Percentiles rank a stretch among this genome's conserved stretches.
phyloP scores from a whole-genome alignment of 2,888 invertebrate genomes.

The Calliopum simillimum region DNA sequence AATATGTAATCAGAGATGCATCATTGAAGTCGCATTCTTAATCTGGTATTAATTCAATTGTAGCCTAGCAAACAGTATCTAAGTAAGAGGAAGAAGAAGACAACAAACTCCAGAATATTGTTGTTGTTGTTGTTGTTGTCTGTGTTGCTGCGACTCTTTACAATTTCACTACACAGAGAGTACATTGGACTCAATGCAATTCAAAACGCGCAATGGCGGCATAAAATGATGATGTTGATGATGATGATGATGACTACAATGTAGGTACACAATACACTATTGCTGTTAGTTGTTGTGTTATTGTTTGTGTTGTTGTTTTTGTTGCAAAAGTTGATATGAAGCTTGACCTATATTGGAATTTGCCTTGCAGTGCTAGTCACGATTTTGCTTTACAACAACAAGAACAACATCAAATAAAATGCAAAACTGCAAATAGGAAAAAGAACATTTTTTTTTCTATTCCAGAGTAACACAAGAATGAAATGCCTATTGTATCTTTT shows the following conservation, averaged over 20 bases:
- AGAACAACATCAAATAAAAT: constrained; percentile 35
- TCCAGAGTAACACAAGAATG: too few relatives aligned
- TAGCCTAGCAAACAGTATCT: constrained; percentile 6
- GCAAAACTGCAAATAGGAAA: neutral
- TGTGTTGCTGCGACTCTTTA: neutral
- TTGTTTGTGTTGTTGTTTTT: constrained; percentile 13
- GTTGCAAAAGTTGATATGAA: constrained; percentile 53
- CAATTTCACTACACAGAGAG: neutral
- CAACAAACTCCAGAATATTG: neutral
- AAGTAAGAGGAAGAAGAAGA: neutral
- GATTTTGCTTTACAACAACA: constrained; percentile 43
- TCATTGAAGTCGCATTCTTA: constrained; percentile 53
- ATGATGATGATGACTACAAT: constrained; percentile 19
- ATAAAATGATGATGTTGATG: constrained; percentile 29
- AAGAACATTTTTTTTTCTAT: too few relatives aligned
- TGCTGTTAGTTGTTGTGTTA: constrained; percentile 12
- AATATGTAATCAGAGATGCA: constrained; percentile 47
- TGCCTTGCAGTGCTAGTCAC: constrained; percentile 49
- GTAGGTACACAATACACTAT: too few relatives aligned
- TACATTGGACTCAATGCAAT: constrained; percentile 5
- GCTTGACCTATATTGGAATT: constrained; percentile 60
- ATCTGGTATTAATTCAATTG: constrained; percentile 62
- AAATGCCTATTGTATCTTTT: too few relatives aligned
- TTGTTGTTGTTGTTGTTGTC: neutral
- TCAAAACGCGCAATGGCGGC: neutral